Evolutionary conservation across 2,888 invertebrate genomes (phyloP).

Genomic region (Dasysyrphus albostriatus): DNA sequence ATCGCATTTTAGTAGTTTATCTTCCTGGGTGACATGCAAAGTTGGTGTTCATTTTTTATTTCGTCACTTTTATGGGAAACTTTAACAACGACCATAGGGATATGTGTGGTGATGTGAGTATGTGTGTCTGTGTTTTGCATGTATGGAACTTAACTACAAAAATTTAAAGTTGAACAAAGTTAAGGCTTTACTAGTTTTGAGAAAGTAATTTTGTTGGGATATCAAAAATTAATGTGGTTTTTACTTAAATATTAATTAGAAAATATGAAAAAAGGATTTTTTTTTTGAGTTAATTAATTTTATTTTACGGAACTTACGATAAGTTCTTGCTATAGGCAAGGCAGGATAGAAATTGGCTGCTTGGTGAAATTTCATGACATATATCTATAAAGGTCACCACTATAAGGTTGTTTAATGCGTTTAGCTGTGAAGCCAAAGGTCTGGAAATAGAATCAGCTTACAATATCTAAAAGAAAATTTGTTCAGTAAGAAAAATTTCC

Average conservation of each 20-base stretch:
- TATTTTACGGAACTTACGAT: background rate
- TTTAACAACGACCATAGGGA: slow-evolving; percentile 23
- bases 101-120: background rate
- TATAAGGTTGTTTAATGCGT: too few species aligned
- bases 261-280: too few species aligned
- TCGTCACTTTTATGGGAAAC: slow-evolving; percentile 48
- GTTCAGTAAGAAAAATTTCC: too few species aligned
- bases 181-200: background rate
- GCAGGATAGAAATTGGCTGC: too few species aligned
- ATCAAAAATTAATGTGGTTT: background rate
- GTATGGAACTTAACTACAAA: background rate
- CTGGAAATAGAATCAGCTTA: too few species aligned
- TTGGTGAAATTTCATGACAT: too few species aligned
- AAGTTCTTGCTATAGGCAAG: background rate
- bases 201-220: background rate
- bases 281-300: background rate
- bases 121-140: background rate
- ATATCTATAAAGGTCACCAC: too few species aligned
- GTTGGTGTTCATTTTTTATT: slow-evolving; percentile 39
- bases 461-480: too few species aligned
- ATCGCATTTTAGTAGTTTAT: slow-evolving; percentile 67
- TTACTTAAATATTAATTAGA: background rate
- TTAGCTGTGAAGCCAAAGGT: too few species aligned
- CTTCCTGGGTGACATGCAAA: slow-evolving; percentile 51
- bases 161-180: background rate